Evolutionary conservation across 1,140 invertebrate species (phyloP), one percentile per base, ranked within the genome.

Genomic region (Latrodectus geometricus): DNA sequence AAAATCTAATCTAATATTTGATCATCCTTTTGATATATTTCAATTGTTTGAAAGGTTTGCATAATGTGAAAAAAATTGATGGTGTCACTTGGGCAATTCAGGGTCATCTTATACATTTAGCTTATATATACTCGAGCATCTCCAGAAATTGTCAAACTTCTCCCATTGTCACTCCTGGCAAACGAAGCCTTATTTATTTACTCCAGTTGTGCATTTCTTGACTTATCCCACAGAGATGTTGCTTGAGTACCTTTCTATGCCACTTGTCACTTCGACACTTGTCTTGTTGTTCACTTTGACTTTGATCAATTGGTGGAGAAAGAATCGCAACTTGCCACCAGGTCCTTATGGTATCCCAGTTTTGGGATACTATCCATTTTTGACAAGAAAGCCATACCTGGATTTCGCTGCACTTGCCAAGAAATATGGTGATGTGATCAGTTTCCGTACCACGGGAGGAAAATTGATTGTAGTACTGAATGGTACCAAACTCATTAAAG

Each of bases 221-320:
- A 61, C 17, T 61, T 3, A 61, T 11, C 11, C 54, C 54, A 14
- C 2, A 61, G 8, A 4, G 54, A 61, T 61, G 54, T 61, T 79
- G 54, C 12, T 8, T 12, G 35, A 21, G 11, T 68, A 79, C n/a
- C 35, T 79, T 14, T 81, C 50, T 11, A 1, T 72, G 8, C 35
- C 70, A 3, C 23, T 83, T n/a, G 4, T 74, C 5, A n/a, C 20
- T 9, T 8, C 66, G 11, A 15, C 56, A 8, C 1, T 73, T 0
- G 89, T 92, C 80, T 94, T 92, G 92, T 91, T 95, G 17, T n/a
- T 76, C 9, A 76, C 73, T 61, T 75, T 70, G 56, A 12, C 65
- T 0, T 8, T 76, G 20, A 5, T 84, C 21, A 3, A n/a, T 15
- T 76, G 50, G 56, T 76, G 56, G 73, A 84, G 15, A 2, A 52